phyloP scores from a whole-genome alignment of 2,113 vertebrate species.

The Microtus montanus region DNA sequence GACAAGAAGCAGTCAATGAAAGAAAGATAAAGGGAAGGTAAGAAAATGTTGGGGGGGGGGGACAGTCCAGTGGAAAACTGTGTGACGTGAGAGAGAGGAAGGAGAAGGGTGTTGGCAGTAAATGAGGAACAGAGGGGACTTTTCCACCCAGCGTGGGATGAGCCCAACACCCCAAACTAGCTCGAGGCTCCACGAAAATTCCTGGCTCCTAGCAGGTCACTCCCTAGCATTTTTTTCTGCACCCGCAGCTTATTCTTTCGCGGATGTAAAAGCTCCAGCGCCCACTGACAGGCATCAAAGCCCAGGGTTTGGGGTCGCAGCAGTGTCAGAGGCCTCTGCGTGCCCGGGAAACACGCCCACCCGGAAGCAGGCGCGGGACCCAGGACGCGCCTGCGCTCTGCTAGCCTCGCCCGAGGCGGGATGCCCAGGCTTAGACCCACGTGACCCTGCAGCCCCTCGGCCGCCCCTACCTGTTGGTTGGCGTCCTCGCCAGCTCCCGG shows the following conservation, averaged over 20 bases:
- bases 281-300: accelerated
- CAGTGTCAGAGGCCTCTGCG: neutral
- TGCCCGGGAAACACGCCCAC: too few relatives aligned
- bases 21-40: neutral
- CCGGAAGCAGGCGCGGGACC: neutral
- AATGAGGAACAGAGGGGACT: accelerated
- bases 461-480: accelerated
- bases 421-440: accelerated
- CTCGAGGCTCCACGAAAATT: accelerated
- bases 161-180: neutral
- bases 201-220: accelerated
- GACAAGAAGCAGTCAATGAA: neutral
- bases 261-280: too few relatives aligned
- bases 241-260: accelerated
- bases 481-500: accelerated
- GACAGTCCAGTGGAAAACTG: too few relatives aligned
- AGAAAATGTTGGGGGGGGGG: accelerated
- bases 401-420: neutral
- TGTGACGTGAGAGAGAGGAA: too few relatives aligned
- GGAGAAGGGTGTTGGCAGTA: accelerated
- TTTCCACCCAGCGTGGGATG: accelerated
- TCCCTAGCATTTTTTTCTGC: accelerated
- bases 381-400: too few relatives aligned
- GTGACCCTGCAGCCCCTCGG: neutral
- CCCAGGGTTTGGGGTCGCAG: too few relatives aligned